A percentile compares a stretch with the other conserved stretches of the same genome.
Conservation (phyloP, 2,888 invertebrate species). For the Euplagia quadripunctaria region DNA sequence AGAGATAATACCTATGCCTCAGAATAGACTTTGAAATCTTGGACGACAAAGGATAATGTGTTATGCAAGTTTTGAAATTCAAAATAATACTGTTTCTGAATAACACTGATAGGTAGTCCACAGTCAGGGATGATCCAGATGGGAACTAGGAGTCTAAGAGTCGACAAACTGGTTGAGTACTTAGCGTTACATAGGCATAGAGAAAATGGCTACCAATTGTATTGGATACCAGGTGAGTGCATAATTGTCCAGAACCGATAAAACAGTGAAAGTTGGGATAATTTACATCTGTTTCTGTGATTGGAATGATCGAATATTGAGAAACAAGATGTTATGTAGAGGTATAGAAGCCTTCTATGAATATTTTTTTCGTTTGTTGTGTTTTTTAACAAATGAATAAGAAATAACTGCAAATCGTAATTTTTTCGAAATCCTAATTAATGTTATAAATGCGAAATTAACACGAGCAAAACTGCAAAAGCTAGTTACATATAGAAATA, state of each 20-base stretch:
- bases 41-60: neutral
- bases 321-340: neutral
- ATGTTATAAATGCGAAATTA: no score
- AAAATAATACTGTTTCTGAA: no score
- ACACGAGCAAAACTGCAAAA: no score
- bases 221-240: neutral
- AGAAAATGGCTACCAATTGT: neutral
- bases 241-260: neutral
- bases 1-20: neutral
- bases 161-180: neutral
- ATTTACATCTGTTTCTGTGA: neutral
- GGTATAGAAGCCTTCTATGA: neutral
- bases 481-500: no score
- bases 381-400: neutral
- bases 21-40: neutral
- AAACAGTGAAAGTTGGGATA: neutral
- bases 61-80: neutral
- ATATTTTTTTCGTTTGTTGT: no score
- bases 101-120: no score
- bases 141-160: no score
- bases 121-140: no score
- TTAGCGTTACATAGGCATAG: neutral
- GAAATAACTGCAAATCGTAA: neutral
- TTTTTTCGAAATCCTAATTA: no score
- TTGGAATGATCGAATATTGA: neutral